A percentile compares a stretch with the other conserved stretches of the same genome.
These are phyloP conservation scores for Poeciliopsis prolifica DNA, from an alignment of 2,113 vertebrate genomes.

Conservation along the genomic window DNA sequence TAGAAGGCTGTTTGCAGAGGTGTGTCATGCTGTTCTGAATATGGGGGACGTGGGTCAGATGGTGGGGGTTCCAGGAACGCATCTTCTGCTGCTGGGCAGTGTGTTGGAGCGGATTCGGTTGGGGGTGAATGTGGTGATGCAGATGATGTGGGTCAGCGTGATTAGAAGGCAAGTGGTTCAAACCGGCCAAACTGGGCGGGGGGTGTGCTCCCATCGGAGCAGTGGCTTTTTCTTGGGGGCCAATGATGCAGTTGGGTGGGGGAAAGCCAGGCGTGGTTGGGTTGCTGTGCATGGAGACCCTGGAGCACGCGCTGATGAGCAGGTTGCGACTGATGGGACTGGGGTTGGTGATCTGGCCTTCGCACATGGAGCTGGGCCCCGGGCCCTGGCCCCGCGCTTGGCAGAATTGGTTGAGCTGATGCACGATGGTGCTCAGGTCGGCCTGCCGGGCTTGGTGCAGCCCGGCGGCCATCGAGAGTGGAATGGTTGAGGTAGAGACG, in stretches of 20 bases:
- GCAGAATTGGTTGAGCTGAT: constrained; percentile 99
- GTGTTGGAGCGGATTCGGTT: constrained; percentile 68
- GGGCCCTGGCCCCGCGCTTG: constrained; percentile 91
- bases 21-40: constrained; percentile 87
- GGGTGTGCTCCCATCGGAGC: constrained; percentile 79
- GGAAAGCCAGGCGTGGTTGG: constrained; percentile 61
- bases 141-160: constrained; percentile 85
- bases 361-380: constrained; percentile 94
- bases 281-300: constrained; percentile 90
- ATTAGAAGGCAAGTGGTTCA: constrained; percentile 88
- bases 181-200: constrained; percentile 80
- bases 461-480: constrained; percentile 95
- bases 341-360: constrained; percentile 99
- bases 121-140: constrained; percentile 66
- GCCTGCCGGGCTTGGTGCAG: constrained; percentile 92
- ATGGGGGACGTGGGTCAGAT: constrained; percentile 90
- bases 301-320: constrained; percentile 96
- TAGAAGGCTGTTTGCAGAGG: constrained; percentile 84
- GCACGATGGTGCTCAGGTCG: constrained; percentile 97
- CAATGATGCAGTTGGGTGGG: constrained; percentile 86
- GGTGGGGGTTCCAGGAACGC: constrained; percentile 93
- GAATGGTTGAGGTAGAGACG: constrained; percentile 99
- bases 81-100: constrained; percentile 81
- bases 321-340: constrained; percentile 98
- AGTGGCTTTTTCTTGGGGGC: constrained; percentile 87